Conservation (phyloP, 2,888 invertebrate genomes). For the Drosophila mimetica region DNA sequence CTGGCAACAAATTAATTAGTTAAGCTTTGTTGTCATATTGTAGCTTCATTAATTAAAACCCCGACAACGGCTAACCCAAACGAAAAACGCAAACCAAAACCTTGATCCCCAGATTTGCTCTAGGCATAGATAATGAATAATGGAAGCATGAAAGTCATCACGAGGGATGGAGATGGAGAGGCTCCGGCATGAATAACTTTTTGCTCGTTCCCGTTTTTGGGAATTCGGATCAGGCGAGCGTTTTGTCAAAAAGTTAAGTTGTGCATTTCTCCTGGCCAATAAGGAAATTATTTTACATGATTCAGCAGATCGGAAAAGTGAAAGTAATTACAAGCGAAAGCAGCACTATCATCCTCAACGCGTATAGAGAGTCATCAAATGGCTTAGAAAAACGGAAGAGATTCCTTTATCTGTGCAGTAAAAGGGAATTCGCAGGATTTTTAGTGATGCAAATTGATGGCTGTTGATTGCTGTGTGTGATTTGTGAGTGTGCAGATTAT, state of each 20-base stretch:
- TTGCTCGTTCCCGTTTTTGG: not conserved
- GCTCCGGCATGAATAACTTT: slow-evolving; percentile 4
- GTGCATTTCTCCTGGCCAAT: slow-evolving; percentile 56
- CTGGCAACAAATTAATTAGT: slow-evolving; percentile 69
- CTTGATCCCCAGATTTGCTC: slow-evolving; percentile 60
- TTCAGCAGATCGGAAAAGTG: slow-evolving; percentile 59
- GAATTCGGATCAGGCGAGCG: slow-evolving; percentile 6
- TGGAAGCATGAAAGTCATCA: slow-evolving; percentile 55
- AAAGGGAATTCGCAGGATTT: slow-evolving; percentile 7
- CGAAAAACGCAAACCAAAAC: slow-evolving; percentile 28
- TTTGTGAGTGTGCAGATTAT: slow-evolving; percentile 17
- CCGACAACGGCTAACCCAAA: slow-evolving; percentile 32
- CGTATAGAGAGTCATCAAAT: slow-evolving; percentile 11
- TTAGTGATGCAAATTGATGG: slow-evolving; percentile 24
- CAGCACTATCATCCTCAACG: slow-evolving; percentile 57
- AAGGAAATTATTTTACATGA: slow-evolving; percentile 73
- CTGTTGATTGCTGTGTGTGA: slow-evolving; percentile 7
- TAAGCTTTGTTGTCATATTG: slow-evolving; percentile 68
- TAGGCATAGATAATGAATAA: slow-evolving; percentile 63
- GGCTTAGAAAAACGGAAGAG: not conserved
- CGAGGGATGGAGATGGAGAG: slow-evolving; percentile 13
- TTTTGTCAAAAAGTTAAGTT: slow-evolving; percentile 73
- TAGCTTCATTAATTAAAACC: slow-evolving; percentile 70
- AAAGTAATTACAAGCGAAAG: slow-evolving; percentile 70
- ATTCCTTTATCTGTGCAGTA: slow-evolving; percentile 8